Base-by-base conservation (phyloP, 2,113 vertebrate genomes). In the Toxostoma redivivum region DNA sequence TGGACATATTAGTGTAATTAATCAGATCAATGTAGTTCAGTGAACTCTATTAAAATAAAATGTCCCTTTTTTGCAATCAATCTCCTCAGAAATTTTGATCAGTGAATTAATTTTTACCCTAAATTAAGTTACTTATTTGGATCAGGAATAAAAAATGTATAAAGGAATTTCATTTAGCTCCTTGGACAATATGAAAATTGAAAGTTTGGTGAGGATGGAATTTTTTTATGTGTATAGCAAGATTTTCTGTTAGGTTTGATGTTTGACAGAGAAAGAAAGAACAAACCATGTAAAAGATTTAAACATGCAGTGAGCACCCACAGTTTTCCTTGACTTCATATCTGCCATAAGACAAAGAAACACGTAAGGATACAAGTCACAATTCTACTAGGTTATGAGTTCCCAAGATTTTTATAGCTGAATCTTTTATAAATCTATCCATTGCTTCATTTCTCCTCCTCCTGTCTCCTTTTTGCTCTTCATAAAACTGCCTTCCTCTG, bases 141-240 rank as follows among this genome's bases (percentile, higher is more conserved):
- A 69, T 72, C 17, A 53, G 15, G 22, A 90, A 60, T 64, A 90
- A 82, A 82, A 12, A 22, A 20, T 1, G 0, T 10, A 23, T 11
- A 65, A 81, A 57, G 12, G 24, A 72, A 50, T 77, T 90, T 38
- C 2, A 0, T 81, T 86, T 51, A 58, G 13, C 2, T 42, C 15
- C 58, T 77, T 78, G 25, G 15, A 62, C 23, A 81, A 78, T 5
- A 81, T 5, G 16, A 66, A 78, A 91, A 62, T 19, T 58, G 12
- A 57, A 76, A 11, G 2, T 30, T 62, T 61, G 7, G 2, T 15
- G 8, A 2, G 2, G 3, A 3, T 7, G 2, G 13, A 11, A 1
- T 2, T 71, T 66, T 84, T 65, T 18, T 31, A 44, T 45, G 7
- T 65, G 6, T 9, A 17, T 50, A 58, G 16, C 31, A 91, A 73